Evolutionary conservation across 2,113 vertebrate species (phyloP).

Genomic region (Mesembrinibis cayennensis): DNA sequence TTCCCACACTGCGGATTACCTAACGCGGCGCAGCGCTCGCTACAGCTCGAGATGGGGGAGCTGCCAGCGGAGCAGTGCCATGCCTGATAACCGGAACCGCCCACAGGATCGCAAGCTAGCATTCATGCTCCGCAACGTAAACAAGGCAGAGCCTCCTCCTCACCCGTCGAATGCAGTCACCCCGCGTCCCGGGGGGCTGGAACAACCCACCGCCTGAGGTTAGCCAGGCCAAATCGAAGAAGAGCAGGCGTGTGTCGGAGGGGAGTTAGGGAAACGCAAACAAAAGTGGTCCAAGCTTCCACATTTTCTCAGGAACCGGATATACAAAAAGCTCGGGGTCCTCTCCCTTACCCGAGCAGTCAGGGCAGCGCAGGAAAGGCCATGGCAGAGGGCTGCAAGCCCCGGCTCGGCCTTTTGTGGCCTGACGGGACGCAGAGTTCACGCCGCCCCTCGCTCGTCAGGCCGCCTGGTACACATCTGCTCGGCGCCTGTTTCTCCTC

Average conservation of each 20-base stretch:
- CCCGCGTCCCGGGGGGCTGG: neutral
- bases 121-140: neutral
- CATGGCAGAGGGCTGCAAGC: neutral
- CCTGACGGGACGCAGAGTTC: neutral
- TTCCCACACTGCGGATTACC: slow-evolving; percentile 27
- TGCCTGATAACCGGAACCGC: neutral
- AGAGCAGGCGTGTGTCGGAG: neutral
- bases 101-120: neutral
- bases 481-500: neutral
- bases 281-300: neutral
- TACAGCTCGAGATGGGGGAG: neutral
- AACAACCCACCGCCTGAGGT: neutral
- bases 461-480: neutral
- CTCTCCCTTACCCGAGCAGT: neutral
- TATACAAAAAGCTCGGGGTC: neutral
- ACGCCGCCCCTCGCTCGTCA: fast-evolving
- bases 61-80: neutral
- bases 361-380: neutral
- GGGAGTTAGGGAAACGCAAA: neutral
- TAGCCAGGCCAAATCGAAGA: neutral
- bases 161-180: fast-evolving
- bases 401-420: neutral
- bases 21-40: neutral
- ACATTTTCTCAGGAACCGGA: neutral
- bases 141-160: neutral